phyloP scores from a whole-genome alignment of 2,797 vertebrate species.

The Pantherophis alleghaniensis region DNA sequence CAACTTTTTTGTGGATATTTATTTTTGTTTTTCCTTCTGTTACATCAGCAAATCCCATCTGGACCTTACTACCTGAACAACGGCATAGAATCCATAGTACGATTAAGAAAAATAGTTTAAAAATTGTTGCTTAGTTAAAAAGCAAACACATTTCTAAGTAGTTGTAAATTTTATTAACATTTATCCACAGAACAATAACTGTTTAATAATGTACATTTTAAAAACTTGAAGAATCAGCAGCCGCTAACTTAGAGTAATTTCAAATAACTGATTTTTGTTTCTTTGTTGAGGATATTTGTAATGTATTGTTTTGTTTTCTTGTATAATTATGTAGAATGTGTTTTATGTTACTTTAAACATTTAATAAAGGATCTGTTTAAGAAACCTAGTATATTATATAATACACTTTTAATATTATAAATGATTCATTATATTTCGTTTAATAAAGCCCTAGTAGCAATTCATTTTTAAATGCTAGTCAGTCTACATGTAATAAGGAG shows the following conservation, averaged over 20 bases:
- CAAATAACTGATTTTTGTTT: background rate
- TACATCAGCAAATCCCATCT: background rate
- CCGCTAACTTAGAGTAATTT: background rate
- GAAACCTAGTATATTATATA: background rate
- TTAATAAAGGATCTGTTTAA: background rate
- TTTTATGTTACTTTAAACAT: background rate
- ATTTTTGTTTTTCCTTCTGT: background rate
- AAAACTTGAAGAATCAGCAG: background rate
- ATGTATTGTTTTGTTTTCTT: background rate
- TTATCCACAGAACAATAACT: background rate
- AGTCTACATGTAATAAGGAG: background rate
- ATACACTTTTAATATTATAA: background rate
- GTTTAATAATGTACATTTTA: background rate
- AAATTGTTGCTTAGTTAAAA: background rate
- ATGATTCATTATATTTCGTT: background rate
- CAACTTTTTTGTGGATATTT: background rate
- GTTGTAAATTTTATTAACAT: background rate
- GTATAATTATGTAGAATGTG: background rate
- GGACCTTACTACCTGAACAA: background rate
- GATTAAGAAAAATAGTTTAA: background rate
- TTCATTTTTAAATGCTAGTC: background rate
- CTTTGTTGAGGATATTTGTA: background rate
- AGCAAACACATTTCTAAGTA: background rate
- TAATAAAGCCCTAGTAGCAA: background rate
- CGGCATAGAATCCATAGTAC: background rate